Percentiles rank a stretch among this genome's conserved stretches.
Conservation (phyloP, 2,888 invertebrate species). For the Drosophila mulleri region DNA sequence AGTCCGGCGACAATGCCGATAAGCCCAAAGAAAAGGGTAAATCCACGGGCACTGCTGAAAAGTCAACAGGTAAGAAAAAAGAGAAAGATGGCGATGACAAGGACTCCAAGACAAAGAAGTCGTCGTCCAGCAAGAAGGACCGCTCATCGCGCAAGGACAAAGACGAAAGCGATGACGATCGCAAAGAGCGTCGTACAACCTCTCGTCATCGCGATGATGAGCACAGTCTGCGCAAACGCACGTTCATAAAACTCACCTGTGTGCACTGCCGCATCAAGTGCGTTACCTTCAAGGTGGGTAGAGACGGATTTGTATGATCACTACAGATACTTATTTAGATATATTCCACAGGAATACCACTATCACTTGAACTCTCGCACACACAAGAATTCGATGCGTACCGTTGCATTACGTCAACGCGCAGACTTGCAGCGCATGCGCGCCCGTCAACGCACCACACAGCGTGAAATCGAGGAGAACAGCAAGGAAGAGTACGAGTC, state of each 20-base stretch:
- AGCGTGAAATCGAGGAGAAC: constrained; percentile 91
- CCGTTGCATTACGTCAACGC: constrained; percentile 90
- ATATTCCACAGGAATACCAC: constrained; percentile 87
- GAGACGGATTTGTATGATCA: background rate
- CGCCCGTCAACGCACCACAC: constrained; percentile 91
- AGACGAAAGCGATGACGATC: constrained; percentile 83
- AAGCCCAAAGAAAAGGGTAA: constrained; percentile 75
- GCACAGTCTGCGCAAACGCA: constrained; percentile 70
- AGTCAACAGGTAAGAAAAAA: constrained; percentile 84
- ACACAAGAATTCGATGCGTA: constrained; percentile 91
- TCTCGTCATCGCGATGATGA: constrained; percentile 79
- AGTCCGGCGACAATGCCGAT: constrained; percentile 77
- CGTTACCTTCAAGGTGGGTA: constrained; percentile 89
- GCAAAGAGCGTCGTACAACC: constrained; percentile 63
- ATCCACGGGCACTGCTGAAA: constrained; percentile 54
- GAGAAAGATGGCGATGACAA: constrained; percentile 82
- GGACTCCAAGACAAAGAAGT: constrained; percentile 70
- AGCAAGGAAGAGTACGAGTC: constrained; percentile 88
- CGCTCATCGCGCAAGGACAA: constrained; percentile 75
- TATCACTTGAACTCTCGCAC: constrained; percentile 90
- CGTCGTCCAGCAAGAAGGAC: constrained; percentile 70
- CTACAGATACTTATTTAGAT: background rate
- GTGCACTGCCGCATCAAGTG: constrained; percentile 92
- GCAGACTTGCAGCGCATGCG: constrained; percentile 91
- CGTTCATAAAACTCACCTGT: constrained; percentile 90